Base-by-base conservation (phyloP, 2,113 vertebrate genomes). In the Solea solea region DNA sequence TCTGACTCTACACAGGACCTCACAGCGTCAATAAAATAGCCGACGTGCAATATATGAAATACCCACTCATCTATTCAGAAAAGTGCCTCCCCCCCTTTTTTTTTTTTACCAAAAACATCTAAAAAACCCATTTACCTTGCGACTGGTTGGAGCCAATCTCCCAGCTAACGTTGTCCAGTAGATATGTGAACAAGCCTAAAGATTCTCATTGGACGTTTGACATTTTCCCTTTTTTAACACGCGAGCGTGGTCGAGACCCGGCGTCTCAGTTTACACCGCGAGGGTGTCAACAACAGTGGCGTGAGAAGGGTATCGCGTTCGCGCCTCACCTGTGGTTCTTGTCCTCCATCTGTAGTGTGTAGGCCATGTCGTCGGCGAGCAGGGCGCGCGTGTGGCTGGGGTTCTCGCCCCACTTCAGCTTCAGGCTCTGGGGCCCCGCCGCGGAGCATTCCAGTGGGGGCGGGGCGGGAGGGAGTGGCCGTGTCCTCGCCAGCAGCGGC, bases 341-440 rank as follows among this genome's bases (percentile, higher is more conserved):
- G 89, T 99, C 97, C 83, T 98, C 97, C 90, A 98, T 93, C 91
- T 99, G 97, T 54, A 99, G 93, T 48, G 95, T 95, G 78, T 97
- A 99, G 60, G 95, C 93, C 76, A 93, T 82, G 78, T 97, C 96
- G 0, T 97, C 95, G 0, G 90, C 46, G 13, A 94, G 34, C 0
- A 95, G 94, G 28, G 88, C 86, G 27, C 94, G 96, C 50, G 95
- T 84, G 82, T 91, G 90, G 79, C 86, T 81, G 56, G 84, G 94
- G 64, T 95, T 94, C 66, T 98, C 97, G 1, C 96, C 97, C 98
- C 98, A 99, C 44, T 97, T 98, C 46, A 99, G 93, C 91, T 98
- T 98, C 73, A 99, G 95, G 87, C 97, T 99, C 93, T 99, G 98
- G 10, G 98, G 98, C 68, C 98, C 98, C 0, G 95, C 93, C 0